Evolutionary conservation across 2,113 vertebrate species (phyloP), one percentile per base, ranked within the genome.

Genomic region (Pygoscelis antarcticus): DNA sequence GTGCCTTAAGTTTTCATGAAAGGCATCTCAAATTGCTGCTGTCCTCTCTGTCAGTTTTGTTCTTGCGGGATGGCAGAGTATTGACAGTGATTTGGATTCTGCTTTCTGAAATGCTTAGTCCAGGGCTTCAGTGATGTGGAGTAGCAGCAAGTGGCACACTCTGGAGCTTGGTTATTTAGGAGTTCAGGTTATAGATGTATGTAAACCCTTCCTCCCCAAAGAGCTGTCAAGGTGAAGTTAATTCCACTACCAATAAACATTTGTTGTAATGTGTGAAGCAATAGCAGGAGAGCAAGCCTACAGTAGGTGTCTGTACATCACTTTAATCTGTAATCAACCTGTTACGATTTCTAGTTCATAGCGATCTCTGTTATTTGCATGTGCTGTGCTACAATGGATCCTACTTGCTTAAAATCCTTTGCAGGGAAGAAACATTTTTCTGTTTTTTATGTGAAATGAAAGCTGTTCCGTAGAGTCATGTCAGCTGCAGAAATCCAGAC

Each of bases 391-490:
- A 19, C 66, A 42, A 6, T 60, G 87, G 54, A 47, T 80, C 54
- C 29, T 34, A 9, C 58, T 90, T 71, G 58, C 88, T 93, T 91
- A 77, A 91, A 93, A 88, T 29, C 34, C 54, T 90, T 83, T 36
- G 20, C 42, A 70, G 32, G 75, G 61, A 90, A 52, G 75, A 83
- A 96, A 52, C 7, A 30, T 75, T 83, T 42, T 92, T 68, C 85
- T 92, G 90, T 42, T 72, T 96, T 96, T 96, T 85, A 80, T 94
- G 96, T 83, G 71, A 92, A 93, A 75, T 95, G 87, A 96, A 96
- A 91, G 62, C 42, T 74, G n/a, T 74, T 97, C 89, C 75, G 65
- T 79, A 54, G 80, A 89, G 91, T 82, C 69, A 49, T 58, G 89
- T 95, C 64, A 88, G 51, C 79, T 91, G 84, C 60, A 70, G 89